These are phyloP conservation scores for Papilio xuthus DNA, from an alignment of 1,140 invertebrate genomes.

Conservation along the genomic window DNA sequence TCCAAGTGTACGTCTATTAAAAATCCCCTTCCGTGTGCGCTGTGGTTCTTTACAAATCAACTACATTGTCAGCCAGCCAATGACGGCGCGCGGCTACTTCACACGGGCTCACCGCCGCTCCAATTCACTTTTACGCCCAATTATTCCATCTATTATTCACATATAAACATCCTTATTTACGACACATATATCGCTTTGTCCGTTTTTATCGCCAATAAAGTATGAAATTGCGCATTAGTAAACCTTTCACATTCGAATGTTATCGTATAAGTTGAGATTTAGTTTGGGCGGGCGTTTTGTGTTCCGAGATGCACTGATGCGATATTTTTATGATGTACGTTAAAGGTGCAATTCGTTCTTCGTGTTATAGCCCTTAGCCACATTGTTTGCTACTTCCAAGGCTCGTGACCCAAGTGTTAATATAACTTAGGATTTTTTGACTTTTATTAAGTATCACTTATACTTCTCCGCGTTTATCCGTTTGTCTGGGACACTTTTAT, in stretches of 20 bases:
- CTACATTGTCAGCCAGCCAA: slow-evolving; percentile 58
- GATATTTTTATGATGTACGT: slow-evolving; percentile 71
- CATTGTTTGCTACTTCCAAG: slow-evolving; percentile 50
- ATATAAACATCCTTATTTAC: slow-evolving; percentile 73
- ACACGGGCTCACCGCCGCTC: slow-evolving; percentile 51
- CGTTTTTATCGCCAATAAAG: slow-evolving; percentile 75
- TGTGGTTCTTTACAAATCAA: slow-evolving; percentile 48
- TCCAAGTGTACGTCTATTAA: not conserved
- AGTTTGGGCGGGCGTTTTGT: slow-evolving; percentile 67
- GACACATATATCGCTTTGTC: slow-evolving; percentile 57
- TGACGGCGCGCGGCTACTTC: slow-evolving; percentile 53
- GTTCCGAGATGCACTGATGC: slow-evolving; percentile 54
- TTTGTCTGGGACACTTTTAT: not conserved
- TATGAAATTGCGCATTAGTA: slow-evolving; percentile 74
- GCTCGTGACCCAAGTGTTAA: not conserved
- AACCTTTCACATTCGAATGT: slow-evolving; percentile 70
- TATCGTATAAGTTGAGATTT: slow-evolving; percentile 69
- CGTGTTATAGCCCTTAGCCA: slow-evolving; percentile 66
- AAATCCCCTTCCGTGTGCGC: slow-evolving; percentile 49
- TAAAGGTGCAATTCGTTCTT: slow-evolving; percentile 52
- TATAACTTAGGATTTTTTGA: slow-evolving; percentile 4
- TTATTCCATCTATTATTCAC: slow-evolving; percentile 71
- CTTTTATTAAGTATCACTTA: slow-evolving; percentile 1
- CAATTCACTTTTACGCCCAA: slow-evolving; percentile 67
- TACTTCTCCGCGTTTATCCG: not conserved